A percentile compares a stretch with the other conserved stretches of the same genome.
Evolutionary conservation across 2,797 vertebrate genomes (phyloP).

Genomic region (Acanthurus leucopareius): DNA sequence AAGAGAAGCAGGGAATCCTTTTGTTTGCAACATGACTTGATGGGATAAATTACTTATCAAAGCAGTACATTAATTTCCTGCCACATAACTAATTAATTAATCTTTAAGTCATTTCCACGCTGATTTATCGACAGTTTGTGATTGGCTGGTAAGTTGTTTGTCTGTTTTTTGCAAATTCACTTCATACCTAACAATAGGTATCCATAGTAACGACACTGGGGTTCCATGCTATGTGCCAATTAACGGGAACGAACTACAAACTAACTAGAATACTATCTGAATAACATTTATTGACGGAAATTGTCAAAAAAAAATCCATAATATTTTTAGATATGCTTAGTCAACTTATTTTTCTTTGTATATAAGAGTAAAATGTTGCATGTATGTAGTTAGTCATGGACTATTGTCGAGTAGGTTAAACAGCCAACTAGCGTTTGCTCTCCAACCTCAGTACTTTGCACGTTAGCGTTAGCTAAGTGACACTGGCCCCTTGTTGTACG

Average conservation of each 20-base stretch:
- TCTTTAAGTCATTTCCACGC: background rate
- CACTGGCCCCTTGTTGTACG: background rate
- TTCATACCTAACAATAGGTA: background rate
- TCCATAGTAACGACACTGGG: constrained; percentile 19
- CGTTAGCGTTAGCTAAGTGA: background rate
- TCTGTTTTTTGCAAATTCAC: background rate
- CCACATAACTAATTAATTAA: too few species aligned
- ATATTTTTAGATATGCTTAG: too few species aligned
- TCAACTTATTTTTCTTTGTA: background rate
- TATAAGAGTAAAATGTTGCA: too few species aligned
- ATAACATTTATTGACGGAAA: too few species aligned
- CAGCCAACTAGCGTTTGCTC: background rate
- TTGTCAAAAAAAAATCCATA: too few species aligned
- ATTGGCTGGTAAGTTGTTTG: background rate
- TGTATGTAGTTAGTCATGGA: background rate
- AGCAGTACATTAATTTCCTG: background rate
- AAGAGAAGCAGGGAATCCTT: background rate
- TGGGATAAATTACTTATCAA: background rate
- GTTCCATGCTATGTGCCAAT: background rate
- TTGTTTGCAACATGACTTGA: background rate
- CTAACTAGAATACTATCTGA: too few species aligned
- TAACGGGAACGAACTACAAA: too few species aligned
- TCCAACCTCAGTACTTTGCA: background rate
- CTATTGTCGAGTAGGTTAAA: background rate
- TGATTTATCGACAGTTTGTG: background rate